Percentiles rank a stretch among this genome's conserved stretches.
phyloP scores from a whole-genome alignment of 2,888 invertebrate species.

The Diaperis boleti region DNA sequence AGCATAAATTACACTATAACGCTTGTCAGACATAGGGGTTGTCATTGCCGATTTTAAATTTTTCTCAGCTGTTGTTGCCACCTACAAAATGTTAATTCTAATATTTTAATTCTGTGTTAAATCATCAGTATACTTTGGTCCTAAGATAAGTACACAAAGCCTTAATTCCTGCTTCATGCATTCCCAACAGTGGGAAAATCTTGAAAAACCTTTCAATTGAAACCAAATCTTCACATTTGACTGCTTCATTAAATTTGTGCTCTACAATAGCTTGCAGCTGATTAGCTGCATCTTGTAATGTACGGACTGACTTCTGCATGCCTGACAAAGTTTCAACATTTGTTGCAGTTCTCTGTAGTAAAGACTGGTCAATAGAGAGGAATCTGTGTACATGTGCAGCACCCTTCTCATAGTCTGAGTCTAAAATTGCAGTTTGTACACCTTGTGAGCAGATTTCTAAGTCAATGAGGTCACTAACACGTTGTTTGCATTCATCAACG shows the following conservation, averaged over 20 bases:
- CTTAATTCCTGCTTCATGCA: constrained; percentile 89
- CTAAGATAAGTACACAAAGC: constrained; percentile 90
- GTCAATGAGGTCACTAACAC: constrained; percentile 95
- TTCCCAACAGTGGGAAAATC: constrained; percentile 93
- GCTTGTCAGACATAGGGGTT: constrained; percentile 76
- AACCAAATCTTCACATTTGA: constrained; percentile 86
- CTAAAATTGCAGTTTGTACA: constrained; percentile 93
- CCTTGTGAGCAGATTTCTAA: constrained; percentile 96
- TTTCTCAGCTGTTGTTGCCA: constrained; percentile 77
- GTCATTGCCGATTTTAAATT: constrained; percentile 77
- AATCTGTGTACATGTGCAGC: constrained; percentile 96
- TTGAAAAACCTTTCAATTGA: constrained; percentile 96
- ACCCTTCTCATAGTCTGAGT: constrained; percentile 97
- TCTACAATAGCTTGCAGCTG: constrained; percentile 79
- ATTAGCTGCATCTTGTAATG: constrained; percentile 81
- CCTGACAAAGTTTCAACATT: constrained; percentile 80
- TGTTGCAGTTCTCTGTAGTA: constrained; percentile 81
- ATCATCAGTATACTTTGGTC: constrained; percentile 72
- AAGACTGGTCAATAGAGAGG: constrained; percentile 90
- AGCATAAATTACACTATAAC: constrained; percentile 83
- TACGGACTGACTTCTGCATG: constrained; percentile 77
- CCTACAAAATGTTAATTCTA: constrained; percentile 60
- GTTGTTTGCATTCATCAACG: constrained; percentile 93
- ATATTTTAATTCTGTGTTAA: no score
- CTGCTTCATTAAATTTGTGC: constrained; percentile 91